phyloP scores from a whole-genome alignment of 2,888 invertebrate genomes.

The Acleris laterana region DNA sequence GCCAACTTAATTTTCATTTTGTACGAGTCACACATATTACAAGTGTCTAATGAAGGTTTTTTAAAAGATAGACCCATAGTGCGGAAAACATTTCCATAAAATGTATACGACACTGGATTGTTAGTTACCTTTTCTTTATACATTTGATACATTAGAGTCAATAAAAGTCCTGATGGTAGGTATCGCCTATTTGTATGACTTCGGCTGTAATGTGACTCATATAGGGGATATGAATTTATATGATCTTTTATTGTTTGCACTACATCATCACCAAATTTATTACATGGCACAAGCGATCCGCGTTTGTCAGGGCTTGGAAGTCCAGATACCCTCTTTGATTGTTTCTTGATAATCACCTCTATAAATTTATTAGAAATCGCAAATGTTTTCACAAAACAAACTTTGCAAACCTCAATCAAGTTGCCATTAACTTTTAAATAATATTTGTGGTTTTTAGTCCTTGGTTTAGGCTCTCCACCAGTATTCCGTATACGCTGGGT shows the following conservation, averaged over 20 bases:
- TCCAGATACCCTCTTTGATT: constrained; percentile 15
- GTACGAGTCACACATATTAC: constrained; percentile 20
- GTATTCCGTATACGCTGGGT: no score
- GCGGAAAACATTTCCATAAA: constrained; percentile 33
- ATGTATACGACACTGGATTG: constrained; percentile 15
- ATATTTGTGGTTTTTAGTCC: no score
- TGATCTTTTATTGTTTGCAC: constrained; percentile 19
- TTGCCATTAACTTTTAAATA: constrained; percentile 7
- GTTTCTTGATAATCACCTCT: constrained; percentile 14
- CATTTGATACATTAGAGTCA: constrained; percentile 31
- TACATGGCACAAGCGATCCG: constrained; percentile 15
- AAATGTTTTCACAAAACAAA: constrained; percentile 14
- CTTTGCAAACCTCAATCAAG: constrained; percentile 11
- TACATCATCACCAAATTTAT: constrained; percentile 30
- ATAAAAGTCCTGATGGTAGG: constrained; percentile 36
- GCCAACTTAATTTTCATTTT: background rate
- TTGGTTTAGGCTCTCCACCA: no score
- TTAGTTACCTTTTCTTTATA: constrained; percentile 12
- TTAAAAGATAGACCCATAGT: constrained; percentile 34
- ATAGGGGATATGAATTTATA: constrained; percentile 33
- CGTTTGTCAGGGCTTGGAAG: constrained; percentile 12
- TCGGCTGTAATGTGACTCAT: constrained; percentile 38
- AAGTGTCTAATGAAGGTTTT: constrained; percentile 34
- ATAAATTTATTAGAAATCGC: constrained; percentile 14
- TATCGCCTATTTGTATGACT: constrained; percentile 35